Evolutionary conservation across 2,113 vertebrate species (phyloP).

Genomic region (Phylloscopus whistleri): DNA sequence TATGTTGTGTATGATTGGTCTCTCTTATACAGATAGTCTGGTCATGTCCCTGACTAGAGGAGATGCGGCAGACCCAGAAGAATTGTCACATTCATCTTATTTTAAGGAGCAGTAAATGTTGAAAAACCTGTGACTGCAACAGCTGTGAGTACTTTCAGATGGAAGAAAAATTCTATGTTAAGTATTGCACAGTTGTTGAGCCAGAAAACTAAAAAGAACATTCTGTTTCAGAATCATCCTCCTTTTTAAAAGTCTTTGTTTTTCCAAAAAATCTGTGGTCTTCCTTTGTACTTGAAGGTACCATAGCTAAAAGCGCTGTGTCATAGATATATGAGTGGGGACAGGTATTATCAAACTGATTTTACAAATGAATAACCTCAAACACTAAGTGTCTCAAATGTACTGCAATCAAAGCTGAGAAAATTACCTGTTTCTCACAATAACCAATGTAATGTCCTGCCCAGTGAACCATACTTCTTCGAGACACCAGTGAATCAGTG

Average conservation of each 20-base stretch:
- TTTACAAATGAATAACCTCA: not conserved
- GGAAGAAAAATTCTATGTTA: not conserved
- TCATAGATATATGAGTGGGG: not conserved
- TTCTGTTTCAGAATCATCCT: not conserved
- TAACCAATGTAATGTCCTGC: not conserved
- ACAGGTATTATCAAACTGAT: not conserved
- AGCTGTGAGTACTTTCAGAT: not conserved
- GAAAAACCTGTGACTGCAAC: not conserved
- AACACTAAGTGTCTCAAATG: not conserved
- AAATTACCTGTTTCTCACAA: slow-evolving; percentile 9
- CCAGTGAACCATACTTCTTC: not conserved
- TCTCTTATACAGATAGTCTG: not conserved
- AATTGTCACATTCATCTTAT: not conserved
- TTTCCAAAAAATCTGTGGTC: not conserved
- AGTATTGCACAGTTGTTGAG: not conserved
- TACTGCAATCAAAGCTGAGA: not conserved
- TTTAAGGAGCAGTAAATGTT: not conserved
- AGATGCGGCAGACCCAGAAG: not conserved
- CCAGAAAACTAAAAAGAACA: not conserved
- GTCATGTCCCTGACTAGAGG: not conserved
- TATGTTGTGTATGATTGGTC: not conserved
- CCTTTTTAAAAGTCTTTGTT: not conserved
- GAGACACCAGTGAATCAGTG: not conserved
- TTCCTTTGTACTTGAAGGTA: not conserved
- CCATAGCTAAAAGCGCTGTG: not conserved